Conservation (phyloP, 1,140 invertebrate genomes). For the Drosophila nigrodunni region DNA sequence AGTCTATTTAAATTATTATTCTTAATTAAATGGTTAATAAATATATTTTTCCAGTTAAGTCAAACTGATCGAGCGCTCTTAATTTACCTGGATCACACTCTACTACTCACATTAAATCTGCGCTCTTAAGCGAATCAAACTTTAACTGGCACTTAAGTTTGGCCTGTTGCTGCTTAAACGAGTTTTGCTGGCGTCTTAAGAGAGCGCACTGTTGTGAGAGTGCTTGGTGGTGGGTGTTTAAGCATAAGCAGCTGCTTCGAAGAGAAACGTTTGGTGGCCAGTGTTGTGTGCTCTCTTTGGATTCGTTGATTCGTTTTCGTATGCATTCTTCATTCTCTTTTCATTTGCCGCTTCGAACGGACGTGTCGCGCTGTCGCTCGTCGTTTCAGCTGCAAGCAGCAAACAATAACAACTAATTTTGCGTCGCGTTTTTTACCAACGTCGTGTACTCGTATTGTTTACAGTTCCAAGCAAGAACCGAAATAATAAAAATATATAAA, state of each 20-base stretch:
- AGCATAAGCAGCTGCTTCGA: neutral
- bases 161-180: slow-evolving; percentile 23
- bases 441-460: slow-evolving; percentile 42
- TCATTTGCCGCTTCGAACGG: slow-evolving; percentile 51
- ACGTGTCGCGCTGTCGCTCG: slow-evolving; percentile 53
- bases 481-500: slow-evolving; percentile 9
- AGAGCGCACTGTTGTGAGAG: neutral
- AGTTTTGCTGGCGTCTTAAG: neutral
- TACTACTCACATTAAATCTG: neutral
- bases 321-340: slow-evolving; percentile 49
- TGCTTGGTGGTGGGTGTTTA: neutral
- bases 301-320: slow-evolving; percentile 23
- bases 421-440: slow-evolving; percentile 37
- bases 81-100: slow-evolving; percentile 4
- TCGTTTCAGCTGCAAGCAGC: slow-evolving; percentile 30
- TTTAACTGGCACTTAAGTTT: neutral
- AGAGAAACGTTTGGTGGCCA: slow-evolving; percentile 5
- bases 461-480: slow-evolving; percentile 4
- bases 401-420: slow-evolving; percentile 40
- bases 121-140: too few relatives aligned
- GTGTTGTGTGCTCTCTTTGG: slow-evolving; percentile 25
- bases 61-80: slow-evolving; percentile 10
- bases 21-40: neutral
- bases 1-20: neutral
- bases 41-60: neutral